Evolutionary conservation across 1,140 invertebrate species (phyloP).

Genomic region (Drosophila oshimai): DNA sequence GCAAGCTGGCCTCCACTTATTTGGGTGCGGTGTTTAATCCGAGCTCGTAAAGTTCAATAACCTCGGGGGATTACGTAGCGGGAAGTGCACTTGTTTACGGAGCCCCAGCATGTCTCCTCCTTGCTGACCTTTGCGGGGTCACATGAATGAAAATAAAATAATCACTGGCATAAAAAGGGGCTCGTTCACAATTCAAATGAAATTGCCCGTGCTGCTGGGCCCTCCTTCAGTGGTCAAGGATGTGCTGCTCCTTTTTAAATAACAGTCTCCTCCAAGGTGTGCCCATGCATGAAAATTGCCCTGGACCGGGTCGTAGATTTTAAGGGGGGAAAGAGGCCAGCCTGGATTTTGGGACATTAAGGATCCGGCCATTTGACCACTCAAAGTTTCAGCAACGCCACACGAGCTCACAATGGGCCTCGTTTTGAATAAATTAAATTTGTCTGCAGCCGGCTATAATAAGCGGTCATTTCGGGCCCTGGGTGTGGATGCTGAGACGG

Average conservation of each 20-base stretch:
- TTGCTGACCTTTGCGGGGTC: slow-evolving; percentile 26
- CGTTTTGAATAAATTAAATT: slow-evolving; percentile 78
- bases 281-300: slow-evolving; percentile 61
- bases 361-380: not conserved
- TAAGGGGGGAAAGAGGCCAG: not conserved
- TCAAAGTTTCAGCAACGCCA: slow-evolving; percentile 59
- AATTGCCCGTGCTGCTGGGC: slow-evolving; percentile 59
- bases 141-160: slow-evolving; percentile 58
- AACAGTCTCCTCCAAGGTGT: slow-evolving; percentile 44
- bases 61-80: slow-evolving; percentile 26
- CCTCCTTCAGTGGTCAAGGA: slow-evolving; percentile 51
- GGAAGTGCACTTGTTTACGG: slow-evolving; percentile 72
- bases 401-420: slow-evolving; percentile 41
- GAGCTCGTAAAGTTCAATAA: slow-evolving; percentile 74
- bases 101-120: not conserved
- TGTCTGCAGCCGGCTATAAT: slow-evolving; percentile 52
- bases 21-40: slow-evolving; percentile 46
- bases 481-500: not conserved
- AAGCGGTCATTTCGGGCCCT: slow-evolving; percentile 25
- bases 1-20: slow-evolving; percentile 5
- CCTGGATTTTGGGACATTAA: slow-evolving; percentile 11
- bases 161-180: slow-evolving; percentile 32
- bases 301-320: slow-evolving; percentile 10
- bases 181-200: slow-evolving; percentile 68
- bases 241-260: slow-evolving; percentile 57